Conservation (phyloP, 2,797 vertebrate species). For the Lutjanus campechanus region DNA sequence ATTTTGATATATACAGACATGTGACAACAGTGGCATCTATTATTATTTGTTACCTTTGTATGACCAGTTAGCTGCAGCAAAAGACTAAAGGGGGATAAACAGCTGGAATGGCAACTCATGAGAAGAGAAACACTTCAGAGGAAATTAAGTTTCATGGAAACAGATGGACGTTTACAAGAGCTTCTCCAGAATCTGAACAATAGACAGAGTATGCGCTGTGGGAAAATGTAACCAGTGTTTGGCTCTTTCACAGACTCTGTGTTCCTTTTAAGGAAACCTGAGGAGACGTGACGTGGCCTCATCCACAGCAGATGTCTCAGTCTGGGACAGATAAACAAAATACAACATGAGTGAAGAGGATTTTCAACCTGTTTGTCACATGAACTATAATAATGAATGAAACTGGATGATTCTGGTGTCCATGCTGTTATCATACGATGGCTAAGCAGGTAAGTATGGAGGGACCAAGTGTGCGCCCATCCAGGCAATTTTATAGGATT, state of each 20-base stretch:
- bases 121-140: not conserved
- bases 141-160: not conserved
- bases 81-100: not conserved
- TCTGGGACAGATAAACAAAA: not conserved
- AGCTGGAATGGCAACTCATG: not conserved
- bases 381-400: not conserved
- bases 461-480: no score
- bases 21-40: not conserved
- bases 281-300: not conserved
- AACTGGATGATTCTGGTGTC: not conserved
- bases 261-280: conserved; percentile 1
- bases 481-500: no score
- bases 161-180: not conserved
- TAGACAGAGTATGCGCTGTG: not conserved
- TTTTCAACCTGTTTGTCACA: not conserved
- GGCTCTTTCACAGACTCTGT: not conserved
- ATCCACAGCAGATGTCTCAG: not conserved
- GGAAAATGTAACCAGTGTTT: not conserved
- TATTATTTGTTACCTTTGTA: not conserved
- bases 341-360: not conserved
- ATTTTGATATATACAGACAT: not conserved
- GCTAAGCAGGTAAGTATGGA: not conserved
- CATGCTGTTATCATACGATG: not conserved
- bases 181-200: not conserved
- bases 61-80: not conserved